Evolutionary conservation across 2,113 vertebrate species (phyloP), one percentile per base, ranked within the genome.

Genomic region (Callipepla squamata): DNA sequence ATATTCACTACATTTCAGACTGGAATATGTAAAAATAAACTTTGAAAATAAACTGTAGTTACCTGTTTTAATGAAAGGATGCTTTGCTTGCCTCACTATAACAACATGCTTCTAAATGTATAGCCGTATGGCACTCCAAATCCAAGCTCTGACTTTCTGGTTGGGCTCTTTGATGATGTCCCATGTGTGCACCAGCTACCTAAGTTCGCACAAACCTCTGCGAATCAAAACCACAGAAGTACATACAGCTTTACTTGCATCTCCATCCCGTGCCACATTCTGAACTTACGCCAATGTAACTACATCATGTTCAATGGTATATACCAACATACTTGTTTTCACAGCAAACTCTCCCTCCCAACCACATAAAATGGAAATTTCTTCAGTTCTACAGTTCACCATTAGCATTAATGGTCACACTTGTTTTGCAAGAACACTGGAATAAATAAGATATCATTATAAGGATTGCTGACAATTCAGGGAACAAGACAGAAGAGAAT

Each of bases 141-240:
- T 36, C 25, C 91, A 40, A 82, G 85, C 85, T 89, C 42, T 92
- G 89, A 6, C 63, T 38, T 34, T 90, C 59, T 92, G 92, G 84
- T 36, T 87, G 81, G 79, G 89, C 87, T 81, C 89, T 92, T 66
- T 55, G 87, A 6, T 62, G 80, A 8, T 92, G 80, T 80, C 91
- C 80, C 92, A 80, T 28, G 88, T 70, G 94, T 90, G 91, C 92
- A 86, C 18, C 89, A 93, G 74, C 91, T 38, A 80, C 91, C 92
- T 77, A 51, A 92, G 72, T 6, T 85, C 38, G 4, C 91, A 85
- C 81, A 96, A 92, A 89, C 67, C 89, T 93, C 94, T 93, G 70
- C 5, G 32, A 91, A 67, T 30, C 87, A 74, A 51, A 92, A 14
- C 72, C 87, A 89, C 79, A 80, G 75, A 74, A 74, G 81, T 86